Base-by-base conservation (phyloP, 2,888 invertebrate genomes). In the Dicycla oo region DNA sequence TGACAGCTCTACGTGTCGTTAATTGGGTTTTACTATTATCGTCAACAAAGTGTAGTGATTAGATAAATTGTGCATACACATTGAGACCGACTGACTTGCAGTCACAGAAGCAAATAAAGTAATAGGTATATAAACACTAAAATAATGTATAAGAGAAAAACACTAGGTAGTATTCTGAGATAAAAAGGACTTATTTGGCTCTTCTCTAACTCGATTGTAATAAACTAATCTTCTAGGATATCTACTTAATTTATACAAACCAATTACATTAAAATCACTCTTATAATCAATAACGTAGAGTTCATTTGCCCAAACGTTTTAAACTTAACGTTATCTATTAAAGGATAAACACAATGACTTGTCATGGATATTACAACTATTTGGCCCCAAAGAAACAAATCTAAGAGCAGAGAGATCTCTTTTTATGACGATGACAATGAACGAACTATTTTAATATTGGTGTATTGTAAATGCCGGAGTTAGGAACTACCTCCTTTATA, bases 371-470 rank as follows among this genome's bases (percentile, higher is more conserved):
- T 90, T 89, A 93, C 83, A 94, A 88, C 94, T 95, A 95, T 94
- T 95, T 95, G 95, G 95, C 95, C 95, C 95, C 95, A 89, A 92
- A 90, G 92, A 94, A 95, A 94, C 90, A 89, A 93, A 92, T 92
- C 90, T 90, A 90, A 90, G 89, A 91, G 90, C 91, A 90, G 88
- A 89, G 90, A 93, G 92, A 94, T 93, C 92, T 89, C 88, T 89
- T 91, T 87, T 86, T 80, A 87, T 86, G 87, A 87, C 82, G 76
- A 78, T 83, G 84, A 87, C 76, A 75, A 79, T 80, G 71, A 78
- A 77, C 74, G 70, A 78, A 81, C 75, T 82, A 80, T 81, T 75
- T 75, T 75, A 78, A 71, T 63, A 83, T 80, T 83, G 83, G 84
- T 86, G 81, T 86, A 86, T 83, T 86, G 86, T 90, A 89, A 89